Evolutionary conservation across 2,113 vertebrate species (phyloP).

Genomic region (Clarias macrocephalus): DNA sequence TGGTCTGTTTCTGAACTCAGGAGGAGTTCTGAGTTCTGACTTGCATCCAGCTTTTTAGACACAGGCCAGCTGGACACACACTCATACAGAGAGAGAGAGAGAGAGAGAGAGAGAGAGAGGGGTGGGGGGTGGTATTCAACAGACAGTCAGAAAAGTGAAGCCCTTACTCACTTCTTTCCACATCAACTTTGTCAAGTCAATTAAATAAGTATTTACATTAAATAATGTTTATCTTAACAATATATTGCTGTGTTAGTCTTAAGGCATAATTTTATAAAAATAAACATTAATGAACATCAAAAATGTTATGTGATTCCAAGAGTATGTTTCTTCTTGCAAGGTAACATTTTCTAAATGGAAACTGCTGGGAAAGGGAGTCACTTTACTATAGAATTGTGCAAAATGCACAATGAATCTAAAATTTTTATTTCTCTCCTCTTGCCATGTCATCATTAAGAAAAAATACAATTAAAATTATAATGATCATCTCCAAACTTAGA

Average conservation of each 20-base stretch:
- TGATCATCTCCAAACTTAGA: not conserved
- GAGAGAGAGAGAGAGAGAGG: no score
- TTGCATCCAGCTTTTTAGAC: conserved; percentile 45
- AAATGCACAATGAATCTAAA: not conserved
- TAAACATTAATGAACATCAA: not conserved
- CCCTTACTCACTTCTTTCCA: not conserved
- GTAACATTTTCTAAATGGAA: not conserved
- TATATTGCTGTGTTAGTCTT: not conserved
- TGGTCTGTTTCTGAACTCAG: conserved; percentile 55
- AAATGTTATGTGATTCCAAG: not conserved
- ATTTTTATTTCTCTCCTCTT: not conserved
- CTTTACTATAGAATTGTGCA: not conserved
- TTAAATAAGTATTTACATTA: not conserved
- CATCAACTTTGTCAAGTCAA: not conserved
- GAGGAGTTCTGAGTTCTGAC: conserved; percentile 51
- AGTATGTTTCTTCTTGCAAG: not conserved
- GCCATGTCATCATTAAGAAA: not conserved
- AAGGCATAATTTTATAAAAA: not conserved
- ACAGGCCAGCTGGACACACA: conserved; percentile 47
- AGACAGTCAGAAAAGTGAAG: not conserved
- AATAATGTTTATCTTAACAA: not conserved
- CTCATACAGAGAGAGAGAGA: not conserved
- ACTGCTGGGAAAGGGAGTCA: not conserved
- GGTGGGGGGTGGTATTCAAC: not conserved
- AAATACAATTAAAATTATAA: not conserved